Conservation (phyloP, 92 coral and sea anemone species). For the Blastomussa wellsi region DNA sequence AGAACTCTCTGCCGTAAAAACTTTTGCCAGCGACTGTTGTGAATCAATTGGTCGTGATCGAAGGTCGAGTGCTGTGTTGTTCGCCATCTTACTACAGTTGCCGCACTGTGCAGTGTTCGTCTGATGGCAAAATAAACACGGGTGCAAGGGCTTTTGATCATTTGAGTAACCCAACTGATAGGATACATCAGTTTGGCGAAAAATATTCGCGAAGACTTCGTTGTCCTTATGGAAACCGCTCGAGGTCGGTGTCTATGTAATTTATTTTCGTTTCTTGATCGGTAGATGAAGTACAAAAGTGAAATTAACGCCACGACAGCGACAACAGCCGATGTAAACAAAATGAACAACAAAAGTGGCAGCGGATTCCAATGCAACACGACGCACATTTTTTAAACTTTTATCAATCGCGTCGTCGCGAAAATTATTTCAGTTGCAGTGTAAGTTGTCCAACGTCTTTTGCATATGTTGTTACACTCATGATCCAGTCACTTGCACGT, state of each 20-base stretch:
- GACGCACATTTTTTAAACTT: slow-evolving; percentile 70
- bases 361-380: slow-evolving; percentile 79
- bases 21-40: slow-evolving; percentile 80
- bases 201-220: neutral
- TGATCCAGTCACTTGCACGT: neutral
- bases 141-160: slow-evolving; percentile 60
- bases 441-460: neutral
- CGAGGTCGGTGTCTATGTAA: slow-evolving; percentile 17
- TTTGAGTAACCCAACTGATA: slow-evolving; percentile 51
- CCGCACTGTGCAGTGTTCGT: slow-evolving; percentile 61
- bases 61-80: slow-evolving; percentile 55
- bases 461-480: neutral
- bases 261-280: slow-evolving; percentile 35
- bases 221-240: slow-evolving; percentile 34
- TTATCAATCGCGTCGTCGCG: neutral
- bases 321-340: slow-evolving; percentile 73
- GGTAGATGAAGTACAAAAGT: slow-evolving; percentile 53
- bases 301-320: slow-evolving; percentile 45
- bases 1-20: slow-evolving; percentile 90
- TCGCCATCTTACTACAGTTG: slow-evolving; percentile 77
- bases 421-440: neutral
- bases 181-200: slow-evolving; percentile 44
- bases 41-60: slow-evolving; percentile 74
- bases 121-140: slow-evolving; percentile 61
- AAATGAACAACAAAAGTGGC: slow-evolving; percentile 70